A percentile compares a stretch with the other conserved stretches of the same genome.
Conservation (phyloP, 2,113 vertebrate species). For the Carassius gibelio region DNA sequence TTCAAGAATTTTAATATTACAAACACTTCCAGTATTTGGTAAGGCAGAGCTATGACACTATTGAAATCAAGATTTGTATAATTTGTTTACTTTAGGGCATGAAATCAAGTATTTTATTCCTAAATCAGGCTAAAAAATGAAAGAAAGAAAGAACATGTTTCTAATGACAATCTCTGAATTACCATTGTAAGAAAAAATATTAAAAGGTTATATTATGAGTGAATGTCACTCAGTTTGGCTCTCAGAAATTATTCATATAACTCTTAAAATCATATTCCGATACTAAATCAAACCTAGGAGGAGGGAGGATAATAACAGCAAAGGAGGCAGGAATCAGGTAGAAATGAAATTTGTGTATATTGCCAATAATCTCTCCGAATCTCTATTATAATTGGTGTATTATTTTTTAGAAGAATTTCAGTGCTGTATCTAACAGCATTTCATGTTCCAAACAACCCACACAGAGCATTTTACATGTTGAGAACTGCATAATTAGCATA, state of each 20-base stretch:
- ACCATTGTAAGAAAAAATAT: not conserved
- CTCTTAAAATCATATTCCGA: slow-evolving; percentile 68
- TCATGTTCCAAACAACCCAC: not conserved
- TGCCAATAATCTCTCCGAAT: not conserved
- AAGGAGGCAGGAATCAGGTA: slow-evolving; percentile 18
- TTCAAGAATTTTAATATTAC: not conserved
- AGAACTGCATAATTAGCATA: slow-evolving; percentile 48
- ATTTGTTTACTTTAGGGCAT: not conserved
- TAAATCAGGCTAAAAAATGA: not conserved
- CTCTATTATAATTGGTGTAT: not conserved
- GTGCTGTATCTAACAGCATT: not conserved
- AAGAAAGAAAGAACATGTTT: not conserved
- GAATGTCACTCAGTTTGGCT: slow-evolving; percentile 82
- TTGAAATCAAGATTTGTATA: not conserved
- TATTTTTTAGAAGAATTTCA: not conserved
- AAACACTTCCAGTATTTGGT: not conserved
- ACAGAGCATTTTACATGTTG: slow-evolving; percentile 42
- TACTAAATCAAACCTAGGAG: slow-evolving; percentile 65
- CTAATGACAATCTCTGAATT: not conserved
- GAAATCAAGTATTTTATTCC: too few species aligned
- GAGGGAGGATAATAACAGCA: not conserved
- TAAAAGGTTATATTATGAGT: slow-evolving; percentile 61
- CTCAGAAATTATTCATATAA: slow-evolving; percentile 70
- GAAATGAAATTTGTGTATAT: not conserved
- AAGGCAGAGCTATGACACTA: not conserved